Percentiles rank a stretch among this genome's conserved stretches.
These are phyloP conservation scores for Cephalophus harveyi DNA, from an alignment of 2,113 vertebrate species.

Conservation along the genomic window DNA sequence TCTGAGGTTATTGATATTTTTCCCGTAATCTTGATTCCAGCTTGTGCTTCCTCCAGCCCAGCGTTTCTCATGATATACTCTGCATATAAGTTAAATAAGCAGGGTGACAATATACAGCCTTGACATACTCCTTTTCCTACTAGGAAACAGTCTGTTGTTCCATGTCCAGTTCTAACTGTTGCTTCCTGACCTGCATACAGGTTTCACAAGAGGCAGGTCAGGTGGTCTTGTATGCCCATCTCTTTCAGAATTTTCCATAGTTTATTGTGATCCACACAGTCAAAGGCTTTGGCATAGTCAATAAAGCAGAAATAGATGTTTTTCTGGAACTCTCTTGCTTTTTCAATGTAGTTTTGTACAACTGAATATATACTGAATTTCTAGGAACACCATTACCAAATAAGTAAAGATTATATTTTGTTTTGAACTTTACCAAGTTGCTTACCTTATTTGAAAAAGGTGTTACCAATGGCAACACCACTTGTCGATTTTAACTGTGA, in stretches of 20 bases:
- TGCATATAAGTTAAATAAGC: neutral
- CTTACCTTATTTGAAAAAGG: neutral
- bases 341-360: neutral
- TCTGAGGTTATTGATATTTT: neutral
- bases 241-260: neutral
- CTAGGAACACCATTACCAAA: neutral
- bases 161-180: neutral
- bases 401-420: neutral
- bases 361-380: neutral
- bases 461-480: neutral
- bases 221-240: neutral
- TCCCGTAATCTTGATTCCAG: neutral
- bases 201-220: neutral
- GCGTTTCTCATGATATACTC: neutral
- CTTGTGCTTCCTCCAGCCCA: neutral
- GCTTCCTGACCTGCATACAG: neutral
- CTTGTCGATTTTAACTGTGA: neutral
- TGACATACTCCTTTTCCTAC: neutral
- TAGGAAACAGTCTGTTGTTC: neutral
- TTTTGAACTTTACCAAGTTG: neutral
- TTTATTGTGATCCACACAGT: neutral
- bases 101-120: neutral
- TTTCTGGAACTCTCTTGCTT: neutral
- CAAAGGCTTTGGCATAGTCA: neutral
- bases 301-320: neutral